Conservation (phyloP, 2,797 vertebrate genomes). For the Poeciliopsis infans region DNA sequence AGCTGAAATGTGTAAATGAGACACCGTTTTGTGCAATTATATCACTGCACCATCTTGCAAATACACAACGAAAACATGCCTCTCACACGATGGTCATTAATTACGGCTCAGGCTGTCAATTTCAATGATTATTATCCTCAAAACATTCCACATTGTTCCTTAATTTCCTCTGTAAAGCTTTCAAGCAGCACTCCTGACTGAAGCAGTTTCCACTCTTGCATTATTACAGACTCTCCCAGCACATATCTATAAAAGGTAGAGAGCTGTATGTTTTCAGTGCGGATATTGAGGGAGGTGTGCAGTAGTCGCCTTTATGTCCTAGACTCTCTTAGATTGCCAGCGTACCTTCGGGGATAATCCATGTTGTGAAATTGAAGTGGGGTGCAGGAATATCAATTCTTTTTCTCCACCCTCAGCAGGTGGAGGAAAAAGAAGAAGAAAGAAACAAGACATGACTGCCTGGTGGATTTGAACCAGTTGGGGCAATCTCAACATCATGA, state of each 20-base stretch:
- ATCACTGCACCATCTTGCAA: constrained; percentile 56
- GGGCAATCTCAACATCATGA: constrained; percentile 64
- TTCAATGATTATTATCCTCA: constrained; percentile 42
- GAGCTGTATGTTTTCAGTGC: constrained; percentile 42
- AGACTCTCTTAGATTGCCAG: constrained; percentile 63
- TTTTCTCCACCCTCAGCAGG: constrained; percentile 34
- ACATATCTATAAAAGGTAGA: constrained; percentile 45
- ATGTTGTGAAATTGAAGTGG: constrained; percentile 78
- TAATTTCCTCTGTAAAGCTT: constrained; percentile 26
- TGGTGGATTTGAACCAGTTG: constrained; percentile 55
- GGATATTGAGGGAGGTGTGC: constrained; percentile 42
- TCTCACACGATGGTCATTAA: constrained; percentile 50
- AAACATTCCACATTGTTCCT: constrained; percentile 37
- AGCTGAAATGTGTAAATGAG: constrained; percentile 71
- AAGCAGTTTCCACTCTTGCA: constrained; percentile 2
- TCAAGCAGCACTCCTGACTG: constrained; percentile 2
- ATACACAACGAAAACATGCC: constrained; percentile 51
- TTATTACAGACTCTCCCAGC: constrained; percentile 24
- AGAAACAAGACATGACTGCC: constrained; percentile 57
- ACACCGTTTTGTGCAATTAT: constrained; percentile 63
- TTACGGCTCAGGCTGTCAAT: constrained; percentile 52
- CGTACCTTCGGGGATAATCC: constrained; percentile 76
- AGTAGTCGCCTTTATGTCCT: constrained; percentile 58
- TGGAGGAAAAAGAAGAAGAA: constrained; percentile 65
- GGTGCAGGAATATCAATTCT: constrained; percentile 69